phyloP scores from a whole-genome alignment of 2,113 vertebrate genomes.

The Origma solitaria region DNA sequence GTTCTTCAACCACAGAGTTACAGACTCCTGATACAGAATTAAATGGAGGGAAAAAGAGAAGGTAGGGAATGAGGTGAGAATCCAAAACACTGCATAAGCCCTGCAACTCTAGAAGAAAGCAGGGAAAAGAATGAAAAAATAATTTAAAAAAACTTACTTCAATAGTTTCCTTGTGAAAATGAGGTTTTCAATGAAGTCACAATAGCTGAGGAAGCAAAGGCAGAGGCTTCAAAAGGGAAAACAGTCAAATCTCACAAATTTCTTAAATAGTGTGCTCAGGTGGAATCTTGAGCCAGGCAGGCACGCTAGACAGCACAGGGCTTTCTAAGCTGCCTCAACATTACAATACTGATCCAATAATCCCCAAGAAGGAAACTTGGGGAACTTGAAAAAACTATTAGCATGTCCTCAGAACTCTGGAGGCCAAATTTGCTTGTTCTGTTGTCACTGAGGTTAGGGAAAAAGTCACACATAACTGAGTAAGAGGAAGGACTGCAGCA shows the following conservation, averaged over 20 bases:
- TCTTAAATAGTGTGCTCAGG: neutral
- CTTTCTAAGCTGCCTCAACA: neutral
- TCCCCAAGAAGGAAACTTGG: neutral
- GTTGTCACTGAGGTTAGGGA: neutral
- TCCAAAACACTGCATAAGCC: neutral
- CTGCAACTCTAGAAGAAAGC: neutral
- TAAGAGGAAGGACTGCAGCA: neutral
- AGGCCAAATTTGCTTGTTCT: neutral
- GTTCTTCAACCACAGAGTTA: neutral
- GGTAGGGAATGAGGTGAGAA: neutral
- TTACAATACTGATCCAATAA: accelerated
- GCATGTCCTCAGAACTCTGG: neutral
- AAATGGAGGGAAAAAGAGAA: neutral
- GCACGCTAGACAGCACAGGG: accelerated
- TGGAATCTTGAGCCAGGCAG: neutral
- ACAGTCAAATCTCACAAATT: neutral
- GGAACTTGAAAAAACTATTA: neutral
- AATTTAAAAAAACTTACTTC: neutral
- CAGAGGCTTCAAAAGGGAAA: neutral
- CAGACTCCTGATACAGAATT: neutral
- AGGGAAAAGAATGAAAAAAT: neutral
- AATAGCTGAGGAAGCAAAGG: neutral
- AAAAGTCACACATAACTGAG: neutral
- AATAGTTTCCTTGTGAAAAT: neutral
- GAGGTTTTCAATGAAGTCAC: neutral